These are phyloP conservation scores for Rhabdophis nuchalis DNA, from an alignment of 2,797 vertebrate genomes.

Conservation along the genomic window DNA sequence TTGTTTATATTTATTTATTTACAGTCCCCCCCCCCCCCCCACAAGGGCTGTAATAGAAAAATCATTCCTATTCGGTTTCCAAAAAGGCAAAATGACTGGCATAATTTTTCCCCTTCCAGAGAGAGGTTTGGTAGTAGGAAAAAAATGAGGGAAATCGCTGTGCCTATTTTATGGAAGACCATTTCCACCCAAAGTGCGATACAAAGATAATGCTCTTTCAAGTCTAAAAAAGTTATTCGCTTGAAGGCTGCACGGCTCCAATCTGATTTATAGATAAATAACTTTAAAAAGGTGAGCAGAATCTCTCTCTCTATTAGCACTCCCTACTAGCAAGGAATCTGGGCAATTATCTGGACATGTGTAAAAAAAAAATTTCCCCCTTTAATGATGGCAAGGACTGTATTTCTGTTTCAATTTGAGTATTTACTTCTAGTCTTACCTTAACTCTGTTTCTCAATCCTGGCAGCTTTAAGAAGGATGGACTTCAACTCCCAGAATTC, in stretches of 20 bases:
- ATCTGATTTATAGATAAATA: not conserved
- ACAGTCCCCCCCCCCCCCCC: rapidly evolving
- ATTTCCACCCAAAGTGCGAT: not conserved
- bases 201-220: not conserved
- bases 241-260: not conserved
- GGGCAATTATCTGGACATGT: not conserved
- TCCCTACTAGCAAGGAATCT: not conserved
- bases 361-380: not conserved
- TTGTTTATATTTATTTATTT: not conserved
- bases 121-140: not conserved
- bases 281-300: not conserved
- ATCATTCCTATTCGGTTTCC: not conserved
- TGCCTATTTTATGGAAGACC: not conserved
- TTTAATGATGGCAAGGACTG: too few relatives aligned
- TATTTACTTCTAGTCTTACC: not conserved
- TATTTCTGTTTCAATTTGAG: not conserved
- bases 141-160: not conserved
- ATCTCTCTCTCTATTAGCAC: not conserved
- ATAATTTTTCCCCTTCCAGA: not conserved
- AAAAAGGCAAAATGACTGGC: not conserved
- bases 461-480: not conserved
- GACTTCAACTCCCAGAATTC: not conserved
- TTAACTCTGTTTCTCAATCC: not conserved
- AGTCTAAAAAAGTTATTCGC: not conserved
- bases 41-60: not conserved